Conservation (phyloP, 35 echinoderm and acorn worm genomes). For the Amphiura filiformis region DNA sequence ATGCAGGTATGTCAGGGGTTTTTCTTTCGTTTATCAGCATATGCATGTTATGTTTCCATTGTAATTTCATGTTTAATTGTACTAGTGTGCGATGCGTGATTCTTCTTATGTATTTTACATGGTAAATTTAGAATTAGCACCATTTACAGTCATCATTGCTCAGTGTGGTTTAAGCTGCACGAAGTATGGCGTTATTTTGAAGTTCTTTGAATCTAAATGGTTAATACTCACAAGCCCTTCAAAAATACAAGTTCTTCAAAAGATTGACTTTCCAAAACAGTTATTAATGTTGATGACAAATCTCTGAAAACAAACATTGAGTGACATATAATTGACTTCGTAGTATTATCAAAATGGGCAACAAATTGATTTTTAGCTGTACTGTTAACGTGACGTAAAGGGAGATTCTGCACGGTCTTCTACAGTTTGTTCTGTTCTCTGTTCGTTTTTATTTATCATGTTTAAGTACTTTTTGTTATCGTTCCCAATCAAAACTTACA, state of each 20-base stretch:
- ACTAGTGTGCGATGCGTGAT: not conserved
- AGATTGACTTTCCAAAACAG: not conserved
- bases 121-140: not conserved
- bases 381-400: not conserved
- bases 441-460: not conserved
- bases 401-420: not conserved
- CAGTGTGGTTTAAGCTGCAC: too few relatives aligned
- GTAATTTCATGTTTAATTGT: not conserved
- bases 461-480: not conserved
- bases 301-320: not conserved
- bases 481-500: slow-evolving; percentile 1
- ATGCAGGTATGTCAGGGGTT: too few relatives aligned
- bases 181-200: not conserved
- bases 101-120: not conserved
- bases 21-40: too few relatives aligned
- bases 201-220: not conserved
- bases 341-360: not conserved
- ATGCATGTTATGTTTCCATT: too few relatives aligned
- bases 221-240: slow-evolving; percentile 20
- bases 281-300: not conserved
- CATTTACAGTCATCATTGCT: too few relatives aligned
- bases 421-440: not conserved
- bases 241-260: slow-evolving; percentile 6
- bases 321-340: too few relatives aligned
- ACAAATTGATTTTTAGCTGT: not conserved